Evolutionary conservation across 1,140 invertebrate species (phyloP).

Genomic region (Pissodes strobi): DNA sequence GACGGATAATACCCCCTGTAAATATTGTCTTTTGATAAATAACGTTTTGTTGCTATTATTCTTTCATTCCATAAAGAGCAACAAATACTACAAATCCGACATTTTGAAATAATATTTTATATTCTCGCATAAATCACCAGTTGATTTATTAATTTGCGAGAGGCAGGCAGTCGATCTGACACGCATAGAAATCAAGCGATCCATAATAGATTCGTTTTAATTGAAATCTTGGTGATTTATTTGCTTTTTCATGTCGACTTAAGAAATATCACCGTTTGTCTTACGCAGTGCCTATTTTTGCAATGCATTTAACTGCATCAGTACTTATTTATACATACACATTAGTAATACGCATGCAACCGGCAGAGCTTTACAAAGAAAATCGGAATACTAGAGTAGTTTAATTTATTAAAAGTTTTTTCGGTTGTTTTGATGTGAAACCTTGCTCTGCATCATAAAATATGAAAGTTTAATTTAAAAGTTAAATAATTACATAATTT

Average conservation of each 20-base stretch:
- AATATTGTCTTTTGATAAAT: no score
- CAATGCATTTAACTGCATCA: slow-evolving; percentile 15
- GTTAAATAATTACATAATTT: no score
- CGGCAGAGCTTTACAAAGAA: neutral
- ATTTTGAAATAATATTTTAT: slow-evolving; percentile 19
- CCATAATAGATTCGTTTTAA: slow-evolving; percentile 23
- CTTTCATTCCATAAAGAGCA: neutral
- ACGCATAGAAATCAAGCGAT: slow-evolving; percentile 19
- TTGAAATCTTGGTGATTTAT: slow-evolving; percentile 20
- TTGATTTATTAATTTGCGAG: slow-evolving; percentile 18
- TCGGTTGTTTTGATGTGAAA: no score
- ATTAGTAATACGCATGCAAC: neutral
- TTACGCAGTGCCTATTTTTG: slow-evolving; percentile 4
- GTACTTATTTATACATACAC: slow-evolving; percentile 3
- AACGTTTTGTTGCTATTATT: neutral
- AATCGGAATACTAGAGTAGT: neutral
- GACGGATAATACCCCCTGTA: no score
- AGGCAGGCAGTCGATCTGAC: slow-evolving; percentile 8
- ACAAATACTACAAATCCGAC: slow-evolving; percentile 2
- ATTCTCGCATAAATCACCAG: slow-evolving; percentile 17
- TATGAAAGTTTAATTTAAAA: no score
- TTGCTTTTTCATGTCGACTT: slow-evolving; percentile 16
- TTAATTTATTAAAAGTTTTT: no score
- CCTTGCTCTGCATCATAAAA: no score
- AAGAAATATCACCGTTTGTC: slow-evolving; percentile 22